Conservation (phyloP, 1,140 invertebrate species). For the Papilio glaucus region DNA sequence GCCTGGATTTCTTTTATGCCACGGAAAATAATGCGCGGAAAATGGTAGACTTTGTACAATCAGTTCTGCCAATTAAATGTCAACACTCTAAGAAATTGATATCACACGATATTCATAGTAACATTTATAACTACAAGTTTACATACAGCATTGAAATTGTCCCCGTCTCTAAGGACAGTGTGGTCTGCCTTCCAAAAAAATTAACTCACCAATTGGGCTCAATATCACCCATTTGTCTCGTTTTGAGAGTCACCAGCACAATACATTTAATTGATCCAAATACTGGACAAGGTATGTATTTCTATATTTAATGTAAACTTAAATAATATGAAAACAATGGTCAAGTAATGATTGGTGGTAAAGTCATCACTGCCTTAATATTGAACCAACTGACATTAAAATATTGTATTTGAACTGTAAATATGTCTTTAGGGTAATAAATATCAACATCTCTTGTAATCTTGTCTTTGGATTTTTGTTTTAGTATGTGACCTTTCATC, state of each 20-base stretch:
- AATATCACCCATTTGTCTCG: constrained; percentile 95
- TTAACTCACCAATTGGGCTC: constrained; percentile 95
- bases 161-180: constrained; percentile 97
- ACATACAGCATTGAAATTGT: constrained; percentile 97
- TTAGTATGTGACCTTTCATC: constrained; percentile 93
- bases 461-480: too few relatives aligned
- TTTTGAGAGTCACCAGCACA: constrained; percentile 93
- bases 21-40: constrained; percentile 96
- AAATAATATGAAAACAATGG: too few relatives aligned
- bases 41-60: constrained; percentile 96
- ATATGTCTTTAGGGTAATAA: too few relatives aligned
- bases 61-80: constrained; percentile 94
- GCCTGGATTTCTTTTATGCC: constrained; percentile 97
- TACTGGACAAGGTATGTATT: constrained; percentile 91
- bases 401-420: too few relatives aligned
- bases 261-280: constrained; percentile 97
- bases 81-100: constrained; percentile 97
- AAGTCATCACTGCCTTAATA: too few relatives aligned
- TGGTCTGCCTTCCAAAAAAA: constrained; percentile 96
- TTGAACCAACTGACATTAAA: too few relatives aligned
- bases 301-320: too few relatives aligned
- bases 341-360: too few relatives aligned
- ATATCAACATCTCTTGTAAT: too few relatives aligned
- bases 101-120: constrained; percentile 98
- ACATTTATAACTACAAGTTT: constrained; percentile 98